These are phyloP conservation scores for Creontiades dilutus DNA, from an alignment of 2,888 invertebrate species.

Conservation along the genomic window DNA sequence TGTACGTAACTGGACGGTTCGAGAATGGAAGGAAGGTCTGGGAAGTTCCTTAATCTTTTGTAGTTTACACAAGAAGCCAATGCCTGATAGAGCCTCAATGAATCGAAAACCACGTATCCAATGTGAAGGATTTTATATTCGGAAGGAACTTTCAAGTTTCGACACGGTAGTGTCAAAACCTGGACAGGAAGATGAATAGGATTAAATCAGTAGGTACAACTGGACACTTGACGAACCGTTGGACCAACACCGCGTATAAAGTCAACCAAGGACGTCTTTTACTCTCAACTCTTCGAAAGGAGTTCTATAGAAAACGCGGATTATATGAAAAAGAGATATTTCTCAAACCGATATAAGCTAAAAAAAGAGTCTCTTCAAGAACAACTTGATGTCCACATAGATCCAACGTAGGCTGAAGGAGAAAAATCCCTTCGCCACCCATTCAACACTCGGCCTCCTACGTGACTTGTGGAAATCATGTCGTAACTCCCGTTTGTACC, in stretches of 20 bases:
- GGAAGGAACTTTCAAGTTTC: no score
- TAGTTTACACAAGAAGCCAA: no score
- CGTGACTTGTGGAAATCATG: constrained; percentile 33
- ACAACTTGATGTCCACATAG: constrained; percentile 26
- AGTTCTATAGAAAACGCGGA: background rate
- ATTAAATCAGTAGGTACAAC: background rate
- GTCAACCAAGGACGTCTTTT: background rate
- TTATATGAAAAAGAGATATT: background rate
- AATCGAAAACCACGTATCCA: no score
- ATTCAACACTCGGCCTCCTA: constrained; percentile 4
- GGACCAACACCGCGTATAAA: background rate
- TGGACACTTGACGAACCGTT: constrained; percentile 1
- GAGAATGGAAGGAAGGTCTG: no score
- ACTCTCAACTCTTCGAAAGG: background rate
- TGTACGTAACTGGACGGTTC: no score
- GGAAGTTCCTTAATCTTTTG: no score
- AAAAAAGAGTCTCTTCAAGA: constrained; percentile 12
- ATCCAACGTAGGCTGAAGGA: background rate
- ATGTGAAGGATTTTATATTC: no score
- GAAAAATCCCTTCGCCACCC: constrained; percentile 4
- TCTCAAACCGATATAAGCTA: constrained; percentile 18
- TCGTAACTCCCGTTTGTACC: background rate
- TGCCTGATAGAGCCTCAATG: no score
- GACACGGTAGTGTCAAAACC: no score
- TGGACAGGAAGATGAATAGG: background rate